A percentile compares a stretch with the other conserved stretches of the same genome.
These are phyloP conservation scores for Drosophila persimilis DNA, from an alignment of 1,140 invertebrate genomes.

Conservation along the genomic window DNA sequence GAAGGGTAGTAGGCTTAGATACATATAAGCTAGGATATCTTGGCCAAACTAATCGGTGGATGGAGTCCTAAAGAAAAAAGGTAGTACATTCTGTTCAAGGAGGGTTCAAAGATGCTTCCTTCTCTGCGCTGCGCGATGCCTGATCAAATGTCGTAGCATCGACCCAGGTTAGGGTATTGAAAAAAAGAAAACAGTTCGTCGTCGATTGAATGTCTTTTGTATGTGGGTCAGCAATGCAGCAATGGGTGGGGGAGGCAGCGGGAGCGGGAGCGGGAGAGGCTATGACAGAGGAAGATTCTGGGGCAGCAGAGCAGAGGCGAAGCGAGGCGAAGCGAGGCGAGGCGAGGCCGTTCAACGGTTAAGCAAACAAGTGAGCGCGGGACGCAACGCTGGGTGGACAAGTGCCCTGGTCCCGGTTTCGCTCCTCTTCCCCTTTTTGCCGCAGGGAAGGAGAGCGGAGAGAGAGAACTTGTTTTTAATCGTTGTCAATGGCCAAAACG, in stretches of 20 bases:
- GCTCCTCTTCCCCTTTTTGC: not conserved
- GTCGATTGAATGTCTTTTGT: conserved; percentile 73
- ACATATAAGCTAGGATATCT: no score
- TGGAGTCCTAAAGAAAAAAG: no score
- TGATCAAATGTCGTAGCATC: no score
- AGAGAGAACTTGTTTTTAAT: conserved; percentile 75
- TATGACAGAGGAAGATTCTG: conserved; percentile 5
- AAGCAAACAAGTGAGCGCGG: conserved; percentile 43
- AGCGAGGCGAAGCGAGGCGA: no score
- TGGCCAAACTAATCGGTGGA: no score
- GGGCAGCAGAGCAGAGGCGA: no score
- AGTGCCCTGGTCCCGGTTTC: conserved; percentile 65
- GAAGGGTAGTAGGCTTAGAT: no score
- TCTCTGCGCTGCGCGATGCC: no score
- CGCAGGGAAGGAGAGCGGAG: conserved; percentile 9
- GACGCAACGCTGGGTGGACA: conserved; percentile 24
- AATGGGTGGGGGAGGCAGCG: conserved; percentile 1
- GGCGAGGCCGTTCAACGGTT: not conserved
- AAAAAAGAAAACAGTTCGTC: conserved; percentile 48
- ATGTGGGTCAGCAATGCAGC: conserved; percentile 76
- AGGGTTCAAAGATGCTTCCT: no score
- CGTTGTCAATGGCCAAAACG: conserved; percentile 80
- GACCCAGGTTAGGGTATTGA: not conserved
- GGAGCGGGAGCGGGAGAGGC: not conserved
- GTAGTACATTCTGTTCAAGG: no score